Evolutionary conservation across 2,113 vertebrate genomes (phyloP).

Genomic region (Nanger granti): DNA sequence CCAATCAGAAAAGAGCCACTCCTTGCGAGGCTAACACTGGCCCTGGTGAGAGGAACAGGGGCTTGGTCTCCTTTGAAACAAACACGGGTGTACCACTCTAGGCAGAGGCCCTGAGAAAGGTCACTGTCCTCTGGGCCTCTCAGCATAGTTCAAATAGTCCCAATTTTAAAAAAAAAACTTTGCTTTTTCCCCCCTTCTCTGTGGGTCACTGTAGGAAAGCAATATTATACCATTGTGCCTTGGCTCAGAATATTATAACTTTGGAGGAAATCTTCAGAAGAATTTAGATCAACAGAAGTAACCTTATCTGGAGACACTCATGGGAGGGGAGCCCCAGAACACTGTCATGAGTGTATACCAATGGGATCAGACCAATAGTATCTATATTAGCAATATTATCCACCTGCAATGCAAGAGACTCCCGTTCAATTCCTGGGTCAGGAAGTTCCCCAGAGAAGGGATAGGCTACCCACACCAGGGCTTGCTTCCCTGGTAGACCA

Average conservation of each 20-base stretch:
- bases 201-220: not conserved
- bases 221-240: not conserved
- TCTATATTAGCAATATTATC: not conserved
- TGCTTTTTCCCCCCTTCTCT: not conserved
- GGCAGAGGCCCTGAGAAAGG: not conserved
- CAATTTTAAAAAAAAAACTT: not conserved
- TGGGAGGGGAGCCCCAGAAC: not conserved
- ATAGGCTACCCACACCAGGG: not conserved
- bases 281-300: not conserved
- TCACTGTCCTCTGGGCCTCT: not conserved
- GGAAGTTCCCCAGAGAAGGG: not conserved
- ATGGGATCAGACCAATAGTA: not conserved
- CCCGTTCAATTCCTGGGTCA: fast-evolving
- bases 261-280: not conserved
- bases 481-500: not conserved
- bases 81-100: fast-evolving
- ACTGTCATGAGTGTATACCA: not conserved
- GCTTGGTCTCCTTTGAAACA: not conserved
- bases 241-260: not conserved
- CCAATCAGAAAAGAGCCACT: not conserved
- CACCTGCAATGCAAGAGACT: not conserved
- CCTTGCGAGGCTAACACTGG: not conserved
- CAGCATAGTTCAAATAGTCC: not conserved
- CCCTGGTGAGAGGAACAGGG: not conserved
- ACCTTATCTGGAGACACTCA: not conserved